Conservation (phyloP, 92 coral and sea anemone genomes). For the Palythoa grandiflora region DNA sequence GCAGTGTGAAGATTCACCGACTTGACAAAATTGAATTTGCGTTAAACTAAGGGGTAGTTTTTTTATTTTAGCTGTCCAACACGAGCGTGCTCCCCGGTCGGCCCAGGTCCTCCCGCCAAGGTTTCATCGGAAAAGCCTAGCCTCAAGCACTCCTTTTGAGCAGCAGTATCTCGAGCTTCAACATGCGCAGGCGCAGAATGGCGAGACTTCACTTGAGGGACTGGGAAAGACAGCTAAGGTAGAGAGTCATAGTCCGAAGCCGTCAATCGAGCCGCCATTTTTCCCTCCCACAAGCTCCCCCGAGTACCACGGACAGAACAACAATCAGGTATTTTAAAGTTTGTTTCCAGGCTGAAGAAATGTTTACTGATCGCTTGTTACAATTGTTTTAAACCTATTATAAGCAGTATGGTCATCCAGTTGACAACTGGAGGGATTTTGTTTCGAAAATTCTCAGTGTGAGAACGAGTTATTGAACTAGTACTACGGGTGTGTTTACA, state of each 20-base stretch:
- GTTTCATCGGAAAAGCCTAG: slow-evolving; percentile 14
- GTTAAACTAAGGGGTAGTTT: too few relatives aligned
- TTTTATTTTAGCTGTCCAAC: slow-evolving; percentile 90
- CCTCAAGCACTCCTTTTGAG: slow-evolving; percentile 16
- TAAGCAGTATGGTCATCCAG: too few relatives aligned
- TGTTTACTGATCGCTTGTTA: too few relatives aligned
- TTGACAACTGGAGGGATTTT: too few relatives aligned
- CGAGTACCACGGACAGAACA: slow-evolving; percentile 85
- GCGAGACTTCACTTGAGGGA: slow-evolving; percentile 34
- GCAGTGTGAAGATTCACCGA: too few relatives aligned
- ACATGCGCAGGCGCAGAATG: slow-evolving; percentile 38
- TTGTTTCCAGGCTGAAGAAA: too few relatives aligned
- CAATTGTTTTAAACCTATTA: too few relatives aligned
- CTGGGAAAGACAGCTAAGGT: slow-evolving; percentile 16
- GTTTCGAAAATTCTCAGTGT: too few relatives aligned
- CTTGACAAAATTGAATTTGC: too few relatives aligned
- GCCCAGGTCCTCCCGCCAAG: slow-evolving; percentile 75
- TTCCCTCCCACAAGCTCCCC: slow-evolving; percentile 74
- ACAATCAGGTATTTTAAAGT: slow-evolving; percentile 43
- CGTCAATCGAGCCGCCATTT: slow-evolving; percentile 26
- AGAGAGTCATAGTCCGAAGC: background rate
- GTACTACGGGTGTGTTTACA: too few relatives aligned
- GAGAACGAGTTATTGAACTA: too few relatives aligned
- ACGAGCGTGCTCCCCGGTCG: slow-evolving; percentile 98
- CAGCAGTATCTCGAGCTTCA: slow-evolving; percentile 23